Evolutionary conservation across 2,113 vertebrate genomes (phyloP), one percentile per base, ranked within the genome.

Genomic region (Eleginops maclovinus): DNA sequence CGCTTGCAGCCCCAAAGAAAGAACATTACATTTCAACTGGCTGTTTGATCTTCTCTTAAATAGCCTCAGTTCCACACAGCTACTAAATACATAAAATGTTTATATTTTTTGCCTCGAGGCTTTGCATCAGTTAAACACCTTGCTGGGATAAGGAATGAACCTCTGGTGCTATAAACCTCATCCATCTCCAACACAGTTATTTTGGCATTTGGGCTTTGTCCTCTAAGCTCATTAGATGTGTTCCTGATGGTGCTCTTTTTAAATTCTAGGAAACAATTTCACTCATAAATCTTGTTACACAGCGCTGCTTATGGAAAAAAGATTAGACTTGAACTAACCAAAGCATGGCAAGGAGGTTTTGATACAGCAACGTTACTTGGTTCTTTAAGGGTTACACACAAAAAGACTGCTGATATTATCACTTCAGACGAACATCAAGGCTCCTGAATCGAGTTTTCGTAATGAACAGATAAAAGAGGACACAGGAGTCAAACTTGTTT

Each of bases 401-500:
- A 54, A 36, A 73, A 80, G 19, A 62, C 54, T 24, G 21, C 31
- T 36, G 31, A 36, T 44, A 54, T 73, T 56, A 77, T 61, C 67
- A 50, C 63, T 36, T 46, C 63, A 44, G 16, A 80, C 9, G 15
- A 77, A 74, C 51, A 68, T 54, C 53, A 70, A 31, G 50, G 5
- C 70, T 79, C 22, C 40, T 63, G 67, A 87, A 78, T 74, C 60
- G 56, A 58, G 56, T 73, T 76, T 87, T 50, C 50, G 70, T 87
- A 72, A 82, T 85, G 77, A 81, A 73, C 6, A 85, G 44, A 88
- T 89, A 79, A 85, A 75, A 79, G 58, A 77, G 51, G 80, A 85
- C 81, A 80, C 28, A 21, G 59, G 76, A 88, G 75, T 79, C 19
- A 68, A 66, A 61, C 67, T 87, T 82, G 63, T 85, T 84, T 68